phyloP scores from a whole-genome alignment of 1,140 invertebrate genomes.

The Meloidogyne hapla region DNA sequence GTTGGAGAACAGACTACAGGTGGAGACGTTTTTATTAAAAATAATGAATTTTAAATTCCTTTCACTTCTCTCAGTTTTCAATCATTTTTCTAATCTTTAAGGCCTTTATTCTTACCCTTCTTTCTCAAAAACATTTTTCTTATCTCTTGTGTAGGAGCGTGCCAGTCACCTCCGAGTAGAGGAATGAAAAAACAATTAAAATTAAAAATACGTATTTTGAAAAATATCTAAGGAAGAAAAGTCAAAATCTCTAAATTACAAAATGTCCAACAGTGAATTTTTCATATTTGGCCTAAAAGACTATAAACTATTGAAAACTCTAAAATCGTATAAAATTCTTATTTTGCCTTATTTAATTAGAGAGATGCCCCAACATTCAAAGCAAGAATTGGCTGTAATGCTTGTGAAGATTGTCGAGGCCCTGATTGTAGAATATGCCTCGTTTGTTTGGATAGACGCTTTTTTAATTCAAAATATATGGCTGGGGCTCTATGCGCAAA shows the following conservation, averaged over 20 bases:
- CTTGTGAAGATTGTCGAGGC: conserved; percentile 60
- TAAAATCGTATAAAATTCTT: too few relatives aligned
- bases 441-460: conserved; percentile 61
- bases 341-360: conserved; percentile 31
- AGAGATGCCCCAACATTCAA: conserved; percentile 62
- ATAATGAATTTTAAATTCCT: too few relatives aligned
- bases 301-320: too few relatives aligned
- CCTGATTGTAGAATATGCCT: conserved; percentile 60
- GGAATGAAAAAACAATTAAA: neutral
- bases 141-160: too few relatives aligned
- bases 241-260: neutral
- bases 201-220: neutral
- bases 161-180: too few relatives aligned
- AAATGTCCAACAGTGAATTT: neutral
- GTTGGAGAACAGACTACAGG: conserved; percentile 60
- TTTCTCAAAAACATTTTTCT: too few relatives aligned
- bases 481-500: conserved; percentile 61
- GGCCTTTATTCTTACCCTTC: too few relatives aligned
- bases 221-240: neutral
- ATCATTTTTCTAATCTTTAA: too few relatives aligned
- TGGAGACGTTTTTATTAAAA: conserved; percentile 8
- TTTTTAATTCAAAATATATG: conserved; percentile 64
- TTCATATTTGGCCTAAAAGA: neutral
- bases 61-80: too few relatives aligned
- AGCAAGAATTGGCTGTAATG: conserved; percentile 59